phyloP scores from a whole-genome alignment of 2,888 invertebrate species.

The Steinernema hermaphroditum region DNA sequence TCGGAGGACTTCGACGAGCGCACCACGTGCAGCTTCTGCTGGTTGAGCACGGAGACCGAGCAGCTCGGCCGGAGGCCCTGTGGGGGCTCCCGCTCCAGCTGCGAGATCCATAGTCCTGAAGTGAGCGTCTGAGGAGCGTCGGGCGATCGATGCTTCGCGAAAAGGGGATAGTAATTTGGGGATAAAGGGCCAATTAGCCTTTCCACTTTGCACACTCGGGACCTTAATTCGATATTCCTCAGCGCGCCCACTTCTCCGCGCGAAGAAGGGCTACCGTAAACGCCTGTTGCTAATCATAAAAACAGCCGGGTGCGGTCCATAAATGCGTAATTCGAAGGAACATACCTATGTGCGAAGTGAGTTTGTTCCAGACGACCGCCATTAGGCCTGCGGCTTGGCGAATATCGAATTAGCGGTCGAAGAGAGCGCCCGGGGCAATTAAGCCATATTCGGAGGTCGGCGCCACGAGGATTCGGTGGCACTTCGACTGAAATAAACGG shows the following conservation, averaged over 20 bases:
- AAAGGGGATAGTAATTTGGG: conserved; percentile 12
- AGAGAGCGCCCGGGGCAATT: conserved; percentile 25
- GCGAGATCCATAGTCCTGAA: conserved; percentile 52
- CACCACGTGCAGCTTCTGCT: conserved; percentile 46
- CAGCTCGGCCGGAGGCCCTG: conserved; percentile 50
- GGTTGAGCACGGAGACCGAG: conserved; percentile 56
- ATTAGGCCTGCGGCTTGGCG: conserved; percentile 36
- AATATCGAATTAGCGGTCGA: conserved; percentile 27
- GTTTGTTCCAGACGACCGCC: conserved; percentile 60
- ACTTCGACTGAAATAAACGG: conserved; percentile 9
- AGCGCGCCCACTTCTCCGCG: not conserved
- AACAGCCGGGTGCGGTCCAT: too few species aligned
- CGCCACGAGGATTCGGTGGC: not conserved
- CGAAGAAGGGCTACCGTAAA: not conserved
- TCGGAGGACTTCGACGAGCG: conserved; percentile 57
- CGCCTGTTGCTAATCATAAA: too few species aligned
- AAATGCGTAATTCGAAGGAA: too few species aligned
- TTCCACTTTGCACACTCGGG: conserved; percentile 25
- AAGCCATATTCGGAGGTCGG: conserved; percentile 27
- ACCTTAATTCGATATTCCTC: conserved; percentile 24
- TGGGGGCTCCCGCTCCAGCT: conserved; percentile 51
- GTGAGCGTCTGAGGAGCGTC: too few species aligned
- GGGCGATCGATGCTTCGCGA: not conserved
- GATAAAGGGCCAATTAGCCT: conserved; percentile 31
- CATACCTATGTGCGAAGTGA: conserved; percentile 61